Percentiles rank a stretch among this genome's conserved stretches.
Evolutionary conservation across 2,113 vertebrate species (phyloP).

Genomic region (Ceyx cyanopectus): DNA sequence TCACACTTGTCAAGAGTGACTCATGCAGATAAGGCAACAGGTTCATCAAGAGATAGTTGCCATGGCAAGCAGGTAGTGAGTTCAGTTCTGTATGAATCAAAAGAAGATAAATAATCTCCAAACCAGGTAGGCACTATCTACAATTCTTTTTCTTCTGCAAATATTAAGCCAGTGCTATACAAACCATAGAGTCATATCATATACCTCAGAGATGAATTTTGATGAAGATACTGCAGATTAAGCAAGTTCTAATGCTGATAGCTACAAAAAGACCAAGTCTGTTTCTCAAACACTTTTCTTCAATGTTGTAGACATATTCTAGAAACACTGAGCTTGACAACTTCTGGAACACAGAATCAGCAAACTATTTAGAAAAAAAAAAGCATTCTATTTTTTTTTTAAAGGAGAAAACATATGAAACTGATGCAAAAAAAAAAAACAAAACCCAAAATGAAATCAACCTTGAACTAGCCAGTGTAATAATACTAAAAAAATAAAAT

Average conservation of each 20-base stretch:
- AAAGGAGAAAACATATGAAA: not conserved
- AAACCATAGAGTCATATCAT: not conserved
- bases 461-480: not conserved
- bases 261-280: not conserved
- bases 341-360: not conserved
- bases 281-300: not conserved
- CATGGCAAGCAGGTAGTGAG: constrained; percentile 55
- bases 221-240: not conserved
- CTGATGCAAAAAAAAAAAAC: not conserved
- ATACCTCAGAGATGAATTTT: not conserved
- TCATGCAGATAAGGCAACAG: constrained; percentile 42
- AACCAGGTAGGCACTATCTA: not conserved
- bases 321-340: not conserved
- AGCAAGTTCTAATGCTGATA: not conserved
- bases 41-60: constrained; percentile 63
- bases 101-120: not conserved
- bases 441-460: not conserved
- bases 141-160: not conserved
- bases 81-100: constrained; percentile 17
- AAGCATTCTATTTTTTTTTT: not conserved
- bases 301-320: not conserved
- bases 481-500: not conserved
- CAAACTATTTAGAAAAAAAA: not conserved
- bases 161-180: not conserved
- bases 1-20: constrained; percentile 45